phyloP scores from a whole-genome alignment of 2,888 invertebrate species.

The Nephrotoma guestfalica region DNA sequence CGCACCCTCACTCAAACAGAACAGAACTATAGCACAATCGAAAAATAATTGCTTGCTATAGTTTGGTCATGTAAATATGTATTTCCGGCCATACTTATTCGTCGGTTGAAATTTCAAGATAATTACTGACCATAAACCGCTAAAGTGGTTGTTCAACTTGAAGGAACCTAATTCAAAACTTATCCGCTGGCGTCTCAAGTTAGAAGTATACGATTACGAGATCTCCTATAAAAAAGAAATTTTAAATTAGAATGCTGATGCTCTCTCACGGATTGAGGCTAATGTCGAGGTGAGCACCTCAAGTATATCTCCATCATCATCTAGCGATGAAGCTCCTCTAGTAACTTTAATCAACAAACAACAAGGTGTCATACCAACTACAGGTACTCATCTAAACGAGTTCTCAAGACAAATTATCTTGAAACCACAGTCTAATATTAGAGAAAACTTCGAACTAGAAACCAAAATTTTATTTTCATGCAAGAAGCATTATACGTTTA shows the following conservation, averaged over 20 bases:
- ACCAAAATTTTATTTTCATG: neutral
- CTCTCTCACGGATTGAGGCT: neutral
- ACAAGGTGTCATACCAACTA: neutral
- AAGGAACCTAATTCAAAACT: neutral
- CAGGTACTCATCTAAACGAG: neutral
- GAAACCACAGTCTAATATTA: neutral
- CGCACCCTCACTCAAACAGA: conserved; percentile 6
- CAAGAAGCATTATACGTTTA: neutral
- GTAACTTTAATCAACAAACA: neutral
- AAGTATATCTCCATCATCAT: neutral
- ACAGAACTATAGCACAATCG: conserved; percentile 16
- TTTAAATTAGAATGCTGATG: neutral
- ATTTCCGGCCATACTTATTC: neutral
- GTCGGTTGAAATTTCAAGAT: neutral
- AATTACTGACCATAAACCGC: neutral
- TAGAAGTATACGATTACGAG: neutral
- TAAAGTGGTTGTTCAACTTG: neutral
- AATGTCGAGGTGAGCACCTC: neutral
- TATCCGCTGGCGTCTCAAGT: neutral
- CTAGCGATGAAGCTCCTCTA: neutral
- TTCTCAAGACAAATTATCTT: neutral
- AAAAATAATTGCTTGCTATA: conserved; percentile 19
- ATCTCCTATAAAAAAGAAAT: neutral
- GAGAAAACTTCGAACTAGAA: neutral
- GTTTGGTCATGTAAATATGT: conserved; percentile 2